Base-by-base conservation (phyloP, 2,113 vertebrate genomes). In the Antechinus stuartii region DNA sequence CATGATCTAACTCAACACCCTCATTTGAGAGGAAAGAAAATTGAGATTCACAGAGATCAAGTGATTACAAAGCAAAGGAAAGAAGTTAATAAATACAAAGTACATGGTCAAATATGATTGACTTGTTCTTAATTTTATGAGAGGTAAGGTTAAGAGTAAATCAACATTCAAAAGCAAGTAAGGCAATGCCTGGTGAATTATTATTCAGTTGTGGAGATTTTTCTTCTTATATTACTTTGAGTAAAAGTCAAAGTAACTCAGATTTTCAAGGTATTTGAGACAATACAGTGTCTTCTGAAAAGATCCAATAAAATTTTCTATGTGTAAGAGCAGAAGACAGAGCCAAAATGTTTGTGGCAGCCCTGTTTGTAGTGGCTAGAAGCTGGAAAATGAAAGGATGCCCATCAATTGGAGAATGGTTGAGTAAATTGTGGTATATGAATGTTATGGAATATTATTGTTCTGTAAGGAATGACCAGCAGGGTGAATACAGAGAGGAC, bases 91-190 rank as follows among this genome's bases (percentile, higher is more conserved):
- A 47, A 61, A 92, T 16, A 24, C 10, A 93, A 84, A 49, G 35
- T 27, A 54, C n/a, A 95, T 91, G 7, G 42, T 0, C 5, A 19
- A 16, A 35, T n/a, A 22, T 90, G 25, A 27, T n/a, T 92, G 30
- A 89, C 26, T 55, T 94, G 19, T 26, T 93, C 22, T 49, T 55
- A 89, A 54, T 25, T 93, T 93, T 24, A 0, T 30, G 26, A 54
- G 90, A 30, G 50, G n/a, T 89, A 94, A 93, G 30, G 96, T 30
- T 95, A 97, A 52, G 84, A 92, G 95, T 49, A 14, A 1, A 25
- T 90, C 92, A 84, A 76, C 54, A 91, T 96, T 93, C 8, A 22
- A 96, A 95, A 90, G 27, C 47, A 16, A 53, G 2, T 0, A 2
- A 95, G 50, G 47, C 3, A 35, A 30, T n/a, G 91, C 30, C 52